Base-by-base conservation (phyloP, 2,888 invertebrate genomes). In the Drosophila affinis region DNA sequence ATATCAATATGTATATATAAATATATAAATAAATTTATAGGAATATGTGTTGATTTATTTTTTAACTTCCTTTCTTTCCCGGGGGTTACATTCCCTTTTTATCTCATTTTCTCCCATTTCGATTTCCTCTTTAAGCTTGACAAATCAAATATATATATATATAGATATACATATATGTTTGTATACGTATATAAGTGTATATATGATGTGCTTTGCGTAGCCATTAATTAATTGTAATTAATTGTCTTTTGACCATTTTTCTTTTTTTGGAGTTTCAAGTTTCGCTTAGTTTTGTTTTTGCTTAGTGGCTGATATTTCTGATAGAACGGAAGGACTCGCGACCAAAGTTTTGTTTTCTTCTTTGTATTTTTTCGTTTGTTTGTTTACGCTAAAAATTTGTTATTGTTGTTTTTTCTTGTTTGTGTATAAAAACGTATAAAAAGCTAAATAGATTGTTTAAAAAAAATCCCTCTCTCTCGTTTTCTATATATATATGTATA, bases 11-110 rank as follows among this genome's bases (percentile, higher is more conserved):
- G 68, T 78, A 60, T 78, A 49, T 78, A 88, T 87, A 84, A 72
- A 87, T 79, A 88, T 86, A 88, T 84, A 81, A 86, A 84, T 88
- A 84, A 83, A 81, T 80, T 72, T 82, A 89, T 85, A 84, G 81
- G 81, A 85, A 89, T 88, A 87, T 89, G 77, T 81, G 77, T 88
- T 86, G 82, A 70, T 88, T 86, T 77, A 75, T 53, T 76, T 78
- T 75, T 75, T 67, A 54, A 46, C 49, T 49, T 60, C 63, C 52
- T 62, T 64, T 63, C 67, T 59, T 65, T 67, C 6, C 39, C 39
- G 34, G 34, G 32, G 34, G 4, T 12, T 34, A 12, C 10, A 54
- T 34, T 56, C 32, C 17, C 67, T 79, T 71, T 79, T 71, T 69
- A 71, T 67, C 75, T 73, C 72, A 70, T 72, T 71, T 59, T 70